Conservation (phyloP, 1,140 invertebrate genomes). For the Drosophila pseudoananassae region DNA sequence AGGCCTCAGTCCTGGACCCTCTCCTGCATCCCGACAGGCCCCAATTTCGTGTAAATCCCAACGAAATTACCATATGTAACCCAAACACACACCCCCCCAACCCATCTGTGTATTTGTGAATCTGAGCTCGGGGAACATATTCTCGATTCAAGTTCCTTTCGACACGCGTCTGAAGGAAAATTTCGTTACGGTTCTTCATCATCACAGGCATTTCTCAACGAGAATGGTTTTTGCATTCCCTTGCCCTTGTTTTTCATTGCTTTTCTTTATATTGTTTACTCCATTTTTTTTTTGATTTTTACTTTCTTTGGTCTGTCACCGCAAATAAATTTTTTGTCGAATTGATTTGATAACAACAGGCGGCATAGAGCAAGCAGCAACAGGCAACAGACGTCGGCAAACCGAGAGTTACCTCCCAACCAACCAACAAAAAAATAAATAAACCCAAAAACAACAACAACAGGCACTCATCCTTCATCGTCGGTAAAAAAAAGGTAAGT, state of each 20-base stretch:
- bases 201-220: conserved; percentile 27
- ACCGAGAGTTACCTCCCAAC: conserved; percentile 7
- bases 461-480: conserved; percentile 5
- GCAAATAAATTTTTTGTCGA: conserved; percentile 66
- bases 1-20: conserved; percentile 5
- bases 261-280: conserved; percentile 21
- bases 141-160: conserved; percentile 17
- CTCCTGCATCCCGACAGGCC: background rate
- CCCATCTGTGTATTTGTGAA: conserved; percentile 23
- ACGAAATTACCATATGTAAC: conserved; percentile 73
- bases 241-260: background rate
- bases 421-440: background rate
- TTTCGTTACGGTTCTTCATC: conserved; percentile 28
- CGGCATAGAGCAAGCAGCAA: conserved; percentile 44
- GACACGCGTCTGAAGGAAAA: conserved; percentile 26
- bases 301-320: conserved; percentile 34
- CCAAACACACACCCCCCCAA: conserved; percentile 21
- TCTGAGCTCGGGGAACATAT: conserved; percentile 10
- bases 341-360: conserved; percentile 43
- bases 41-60: conserved; percentile 28
- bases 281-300: conserved; percentile 21
- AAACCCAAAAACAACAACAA: conserved; percentile 10
- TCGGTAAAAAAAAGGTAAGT: conserved; percentile 57
- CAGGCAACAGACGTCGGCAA: conserved; percentile 43
- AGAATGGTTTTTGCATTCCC: conserved; percentile 17